A percentile compares a stretch with the other conserved stretches of the same genome.
These are phyloP conservation scores for Tenualosa thibaudeaui DNA, from an alignment of 2,797 vertebrate species.

Conservation along the genomic window DNA sequence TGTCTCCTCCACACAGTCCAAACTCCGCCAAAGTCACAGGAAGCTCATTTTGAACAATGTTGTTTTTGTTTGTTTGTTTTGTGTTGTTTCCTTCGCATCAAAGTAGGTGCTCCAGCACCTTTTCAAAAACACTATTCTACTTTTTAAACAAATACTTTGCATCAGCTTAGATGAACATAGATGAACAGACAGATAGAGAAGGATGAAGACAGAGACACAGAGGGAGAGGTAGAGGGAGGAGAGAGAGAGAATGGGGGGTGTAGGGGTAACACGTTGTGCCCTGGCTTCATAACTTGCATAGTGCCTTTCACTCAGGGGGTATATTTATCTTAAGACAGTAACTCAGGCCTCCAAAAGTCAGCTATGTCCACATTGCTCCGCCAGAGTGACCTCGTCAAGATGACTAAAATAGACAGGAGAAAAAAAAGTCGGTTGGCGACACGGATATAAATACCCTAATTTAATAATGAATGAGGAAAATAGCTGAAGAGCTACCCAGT, in stretches of 20 bases:
- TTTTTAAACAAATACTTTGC: no score
- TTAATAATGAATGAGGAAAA: constrained; percentile 43
- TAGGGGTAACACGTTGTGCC: constrained; percentile 11
- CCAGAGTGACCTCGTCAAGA: constrained; percentile 36
- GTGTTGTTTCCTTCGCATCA: not conserved
- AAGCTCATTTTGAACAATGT: not conserved
- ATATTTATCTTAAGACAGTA: constrained; percentile 54
- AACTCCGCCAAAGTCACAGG: constrained; percentile 37
- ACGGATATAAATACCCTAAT: constrained; percentile 57
- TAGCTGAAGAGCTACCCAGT: constrained; percentile 32
- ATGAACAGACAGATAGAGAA: not conserved
- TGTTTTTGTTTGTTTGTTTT: not conserved
- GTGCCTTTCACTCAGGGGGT: constrained; percentile 37
- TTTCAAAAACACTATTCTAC: not conserved
- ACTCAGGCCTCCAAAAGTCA: constrained; percentile 48
- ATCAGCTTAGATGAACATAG: not conserved
- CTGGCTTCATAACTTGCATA: constrained; percentile 13
- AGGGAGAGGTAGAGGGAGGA: not conserved
- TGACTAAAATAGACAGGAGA: constrained; percentile 55
- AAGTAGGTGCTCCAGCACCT: not conserved
- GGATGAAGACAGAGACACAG: not conserved
- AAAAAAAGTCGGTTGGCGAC: constrained; percentile 53
- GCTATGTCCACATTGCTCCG: constrained; percentile 36
- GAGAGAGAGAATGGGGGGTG: not conserved
- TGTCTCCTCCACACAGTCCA: constrained; percentile 36